Conservation (phyloP, 2,888 invertebrate genomes). For the Brenthis ino region DNA sequence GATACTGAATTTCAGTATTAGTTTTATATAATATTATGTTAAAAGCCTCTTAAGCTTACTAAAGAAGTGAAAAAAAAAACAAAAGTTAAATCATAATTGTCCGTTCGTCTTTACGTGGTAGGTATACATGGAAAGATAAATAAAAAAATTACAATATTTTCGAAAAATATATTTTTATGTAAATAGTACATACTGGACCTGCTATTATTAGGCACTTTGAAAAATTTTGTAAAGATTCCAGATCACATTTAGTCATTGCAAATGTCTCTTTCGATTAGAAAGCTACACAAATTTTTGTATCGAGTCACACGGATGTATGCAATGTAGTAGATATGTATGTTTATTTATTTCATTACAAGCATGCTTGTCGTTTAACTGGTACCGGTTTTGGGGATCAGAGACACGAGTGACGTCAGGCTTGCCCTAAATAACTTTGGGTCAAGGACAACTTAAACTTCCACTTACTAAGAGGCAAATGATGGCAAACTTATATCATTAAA, state of each 20-base stretch:
- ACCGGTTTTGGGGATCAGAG: constrained; percentile 40
- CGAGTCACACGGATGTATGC: constrained; percentile 8
- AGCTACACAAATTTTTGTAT: not conserved
- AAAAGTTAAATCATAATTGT: no score
- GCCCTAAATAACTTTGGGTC: constrained; percentile 42
- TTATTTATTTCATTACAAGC: not conserved
- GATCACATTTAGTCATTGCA: not conserved
- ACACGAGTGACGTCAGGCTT: constrained; percentile 40
- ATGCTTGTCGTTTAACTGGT: constrained; percentile 21
- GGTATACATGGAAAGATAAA: no score
- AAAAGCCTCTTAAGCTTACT: no score
- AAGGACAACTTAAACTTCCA: constrained; percentile 35
- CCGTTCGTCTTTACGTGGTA: no score
- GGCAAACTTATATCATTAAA: constrained; percentile 25
- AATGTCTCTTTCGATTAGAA: not conserved
- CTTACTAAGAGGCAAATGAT: constrained; percentile 7
- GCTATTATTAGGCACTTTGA: no score
- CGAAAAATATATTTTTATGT: not conserved
- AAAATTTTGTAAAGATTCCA: not conserved
- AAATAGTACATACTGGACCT: not conserved
- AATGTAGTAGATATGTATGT: not conserved
- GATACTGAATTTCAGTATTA: no score
- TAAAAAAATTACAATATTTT: no score
- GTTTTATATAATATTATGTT: no score
- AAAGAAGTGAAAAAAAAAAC: no score